These are phyloP conservation scores for Odocoileus virginianus DNA, from an alignment of 2,113 vertebrate genomes.

Conservation along the genomic window DNA sequence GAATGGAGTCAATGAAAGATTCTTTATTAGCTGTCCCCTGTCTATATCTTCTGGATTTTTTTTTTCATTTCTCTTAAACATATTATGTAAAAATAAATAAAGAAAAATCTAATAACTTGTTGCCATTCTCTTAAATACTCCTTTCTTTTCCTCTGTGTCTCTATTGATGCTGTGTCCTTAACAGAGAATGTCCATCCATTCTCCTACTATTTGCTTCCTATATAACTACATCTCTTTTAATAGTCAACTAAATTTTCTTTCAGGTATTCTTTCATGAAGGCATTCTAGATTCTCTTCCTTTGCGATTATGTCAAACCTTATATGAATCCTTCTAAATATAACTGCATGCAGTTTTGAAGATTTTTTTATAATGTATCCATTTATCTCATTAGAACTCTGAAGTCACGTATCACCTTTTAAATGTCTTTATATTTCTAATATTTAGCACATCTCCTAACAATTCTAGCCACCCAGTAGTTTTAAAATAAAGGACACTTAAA, in stretches of 20 bases:
- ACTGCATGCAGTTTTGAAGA: not conserved
- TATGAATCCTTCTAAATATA: not conserved
- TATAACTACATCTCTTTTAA: not conserved
- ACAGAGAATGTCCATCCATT: not conserved
- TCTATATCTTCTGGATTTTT: not conserved
- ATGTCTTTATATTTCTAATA: not conserved
- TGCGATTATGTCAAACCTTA: not conserved
- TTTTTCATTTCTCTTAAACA: not conserved
- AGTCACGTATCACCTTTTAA: not conserved
- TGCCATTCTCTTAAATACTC: not conserved
- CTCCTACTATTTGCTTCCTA: not conserved
- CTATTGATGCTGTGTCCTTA: not conserved
- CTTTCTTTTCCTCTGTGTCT: not conserved
- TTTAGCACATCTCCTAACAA: not conserved
- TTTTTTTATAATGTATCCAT: not conserved
- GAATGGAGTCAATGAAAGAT: not conserved
- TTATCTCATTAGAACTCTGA: not conserved
- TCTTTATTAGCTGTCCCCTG: not conserved
- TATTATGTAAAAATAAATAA: not conserved
- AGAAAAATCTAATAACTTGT: not conserved
- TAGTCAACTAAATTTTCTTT: not conserved
- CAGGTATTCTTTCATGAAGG: not conserved
- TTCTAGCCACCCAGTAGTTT: not conserved
- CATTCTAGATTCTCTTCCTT: not conserved
- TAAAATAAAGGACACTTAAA: not conserved